These are phyloP conservation scores for Aelia acuminata DNA, from an alignment of 2,888 invertebrate genomes.

Conservation along the genomic window DNA sequence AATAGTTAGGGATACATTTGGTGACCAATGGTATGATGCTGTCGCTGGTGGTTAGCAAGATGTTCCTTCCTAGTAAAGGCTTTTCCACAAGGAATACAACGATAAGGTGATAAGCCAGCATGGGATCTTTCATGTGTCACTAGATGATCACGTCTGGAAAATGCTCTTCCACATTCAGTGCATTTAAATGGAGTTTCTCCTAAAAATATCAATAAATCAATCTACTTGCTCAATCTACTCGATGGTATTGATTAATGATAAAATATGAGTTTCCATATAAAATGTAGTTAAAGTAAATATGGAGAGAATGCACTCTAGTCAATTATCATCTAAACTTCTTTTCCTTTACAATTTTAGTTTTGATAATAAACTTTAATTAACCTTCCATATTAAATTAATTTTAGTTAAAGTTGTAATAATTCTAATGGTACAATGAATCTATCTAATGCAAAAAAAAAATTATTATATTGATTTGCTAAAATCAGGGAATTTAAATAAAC, in stretches of 20 bases:
- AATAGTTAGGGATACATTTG: slow-evolving; percentile 36
- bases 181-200: slow-evolving; percentile 67
- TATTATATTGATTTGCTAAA: too few relatives aligned
- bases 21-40: slow-evolving; percentile 71
- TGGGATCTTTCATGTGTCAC: slow-evolving; percentile 68
- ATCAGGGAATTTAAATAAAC: too few relatives aligned
- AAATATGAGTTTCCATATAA: neutral
- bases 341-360: too few relatives aligned
- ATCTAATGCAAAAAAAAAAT: too few relatives aligned
- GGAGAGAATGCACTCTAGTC: neutral
- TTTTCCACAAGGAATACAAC: slow-evolving; percentile 84
- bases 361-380: too few relatives aligned
- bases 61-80: slow-evolving; percentile 86
- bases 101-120: slow-evolving; percentile 79
- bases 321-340: too few relatives aligned
- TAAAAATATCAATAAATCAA: neutral
- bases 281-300: neutral
- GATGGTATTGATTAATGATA: neutral
- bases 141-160: slow-evolving; percentile 68
- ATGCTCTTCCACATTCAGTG: slow-evolving; percentile 68
- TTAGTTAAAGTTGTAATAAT: too few relatives aligned
- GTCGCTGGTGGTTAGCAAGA: slow-evolving; percentile 79
- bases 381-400: too few relatives aligned
- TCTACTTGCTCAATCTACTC: too few relatives aligned
- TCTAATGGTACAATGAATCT: too few relatives aligned